Conservation (phyloP, 2,113 vertebrate genomes). For the Plecturocebus donacophilus region DNA sequence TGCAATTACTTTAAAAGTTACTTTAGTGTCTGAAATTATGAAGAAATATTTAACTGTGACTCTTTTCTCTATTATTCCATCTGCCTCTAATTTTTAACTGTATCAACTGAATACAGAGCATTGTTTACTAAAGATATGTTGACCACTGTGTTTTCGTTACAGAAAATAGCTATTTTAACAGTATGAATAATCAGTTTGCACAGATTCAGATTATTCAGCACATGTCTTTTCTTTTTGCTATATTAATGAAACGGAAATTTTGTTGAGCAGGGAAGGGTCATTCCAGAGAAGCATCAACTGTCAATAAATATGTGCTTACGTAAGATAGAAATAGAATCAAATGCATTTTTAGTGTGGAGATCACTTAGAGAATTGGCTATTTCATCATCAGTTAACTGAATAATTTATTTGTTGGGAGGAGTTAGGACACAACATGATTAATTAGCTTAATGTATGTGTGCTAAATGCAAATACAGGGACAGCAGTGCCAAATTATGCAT, state of each 20-base stretch:
- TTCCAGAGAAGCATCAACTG: slow-evolving; percentile 41
- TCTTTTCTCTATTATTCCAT: slow-evolving; percentile 66
- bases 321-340: slow-evolving; percentile 46
- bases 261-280: background rate
- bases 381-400: slow-evolving; percentile 63
- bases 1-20: slow-evolving; percentile 75
- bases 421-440: slow-evolving; percentile 68
- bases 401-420: slow-evolving; percentile 57
- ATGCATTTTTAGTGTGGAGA: background rate
- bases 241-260: slow-evolving; percentile 66
- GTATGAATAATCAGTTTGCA: slow-evolving; percentile 57
- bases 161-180: slow-evolving; percentile 53
- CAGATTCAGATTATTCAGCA: slow-evolving; percentile 67
- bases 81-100: slow-evolving; percentile 63
- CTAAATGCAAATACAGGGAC: slow-evolving; percentile 78
- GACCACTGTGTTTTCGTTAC: slow-evolving; percentile 56
- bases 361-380: slow-evolving; percentile 41
- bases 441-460: slow-evolving; percentile 73
- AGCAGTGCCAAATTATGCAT: slow-evolving; percentile 68
- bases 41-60: slow-evolving; percentile 65
- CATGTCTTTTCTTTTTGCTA: slow-evolving; percentile 54
- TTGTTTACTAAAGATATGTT: slow-evolving; percentile 63
- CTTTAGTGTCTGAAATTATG: slow-evolving; percentile 72
- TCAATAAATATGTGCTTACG: slow-evolving; percentile 42
- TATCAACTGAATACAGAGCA: slow-evolving; percentile 72